A percentile compares a stretch with the other conserved stretches of the same genome.
Conservation (phyloP, 2,797 vertebrate species). For the Delichon dasypus region DNA sequence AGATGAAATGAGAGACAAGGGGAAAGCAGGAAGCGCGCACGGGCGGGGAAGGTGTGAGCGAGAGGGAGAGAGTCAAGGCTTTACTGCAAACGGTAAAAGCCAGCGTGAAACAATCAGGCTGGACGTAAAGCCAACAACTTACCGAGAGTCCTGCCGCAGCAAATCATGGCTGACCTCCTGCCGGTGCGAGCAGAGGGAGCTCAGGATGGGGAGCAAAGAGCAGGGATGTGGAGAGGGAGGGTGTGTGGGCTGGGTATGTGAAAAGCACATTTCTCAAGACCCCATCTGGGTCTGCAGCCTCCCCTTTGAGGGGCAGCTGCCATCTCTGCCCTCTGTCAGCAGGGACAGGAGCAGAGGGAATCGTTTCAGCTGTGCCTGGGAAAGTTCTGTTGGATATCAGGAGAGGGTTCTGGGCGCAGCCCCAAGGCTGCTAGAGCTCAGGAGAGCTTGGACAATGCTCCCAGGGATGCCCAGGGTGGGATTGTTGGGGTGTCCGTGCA, state of each 20-base stretch:
- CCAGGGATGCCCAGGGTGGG: neutral
- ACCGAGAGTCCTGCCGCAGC: rapidly evolving
- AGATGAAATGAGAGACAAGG: slow-evolving; percentile 37
- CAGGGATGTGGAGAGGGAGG: neutral
- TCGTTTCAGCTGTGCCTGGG: neutral
- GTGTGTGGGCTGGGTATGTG: rapidly evolving
- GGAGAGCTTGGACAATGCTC: rapidly evolving
- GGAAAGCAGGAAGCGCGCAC: neutral
- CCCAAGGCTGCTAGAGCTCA: neutral
- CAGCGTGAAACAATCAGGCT: neutral
- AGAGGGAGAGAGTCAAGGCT: slow-evolving; percentile 35
- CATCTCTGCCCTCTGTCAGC: neutral
- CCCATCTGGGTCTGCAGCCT: rapidly evolving
- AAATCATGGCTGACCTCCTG: neutral
- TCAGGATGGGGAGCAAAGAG: neutral
- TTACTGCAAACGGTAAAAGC: slow-evolving; percentile 12
- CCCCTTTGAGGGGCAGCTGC: neutral
- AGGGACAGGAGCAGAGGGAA: neutral
- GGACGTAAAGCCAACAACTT: slow-evolving; percentile 19
- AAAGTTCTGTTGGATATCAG: rapidly evolving
- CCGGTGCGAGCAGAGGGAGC: neutral
- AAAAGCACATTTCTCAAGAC: neutral
- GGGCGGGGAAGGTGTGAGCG: neutral
- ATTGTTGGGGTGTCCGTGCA: rapidly evolving
- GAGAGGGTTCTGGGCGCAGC: rapidly evolving